Percentiles rank a stretch among this genome's conserved stretches.
These are phyloP conservation scores for Chionoecetes opilio DNA, from an alignment of 1,140 invertebrate species.

Conservation along the genomic window DNA sequence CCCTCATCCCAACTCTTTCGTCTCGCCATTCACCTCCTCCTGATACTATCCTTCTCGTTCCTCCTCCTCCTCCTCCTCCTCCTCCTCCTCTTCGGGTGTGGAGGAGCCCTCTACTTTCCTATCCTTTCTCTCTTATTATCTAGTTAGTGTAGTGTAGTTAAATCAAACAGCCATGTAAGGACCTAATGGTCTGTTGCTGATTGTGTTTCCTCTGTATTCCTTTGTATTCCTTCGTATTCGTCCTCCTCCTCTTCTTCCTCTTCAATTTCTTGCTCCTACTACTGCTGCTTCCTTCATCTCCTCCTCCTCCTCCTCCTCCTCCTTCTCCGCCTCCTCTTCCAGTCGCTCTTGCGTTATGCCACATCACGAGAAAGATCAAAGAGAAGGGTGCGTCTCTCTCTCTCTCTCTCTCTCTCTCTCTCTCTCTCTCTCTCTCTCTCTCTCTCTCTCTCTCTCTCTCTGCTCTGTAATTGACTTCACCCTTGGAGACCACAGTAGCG, in stretches of 20 bases:
- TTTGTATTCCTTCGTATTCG: neutral
- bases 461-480: conserved; percentile 22
- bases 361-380: conserved; percentile 29
- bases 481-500: neutral
- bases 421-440: conserved; percentile 23
- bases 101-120: no score
- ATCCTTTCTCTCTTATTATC: no score
- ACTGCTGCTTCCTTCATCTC: neutral
- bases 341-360: conserved; percentile 16
- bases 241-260: neutral
- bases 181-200: no score
- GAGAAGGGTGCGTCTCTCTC: neutral
- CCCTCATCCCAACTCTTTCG: no score
- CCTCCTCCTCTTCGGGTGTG: neutral
- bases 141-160: no score
- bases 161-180: no score
- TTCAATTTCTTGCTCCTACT: neutral
- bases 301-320: neutral
- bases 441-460: conserved; percentile 24
- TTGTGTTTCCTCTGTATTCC: neutral
- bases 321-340: neutral
- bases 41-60: neutral
- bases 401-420: neutral
- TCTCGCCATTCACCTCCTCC: no score
- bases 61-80: neutral